A percentile compares a stretch with the other conserved stretches of the same genome.
Conservation (phyloP, 2,888 invertebrate genomes). For the Pristionchus fissidentatus region DNA sequence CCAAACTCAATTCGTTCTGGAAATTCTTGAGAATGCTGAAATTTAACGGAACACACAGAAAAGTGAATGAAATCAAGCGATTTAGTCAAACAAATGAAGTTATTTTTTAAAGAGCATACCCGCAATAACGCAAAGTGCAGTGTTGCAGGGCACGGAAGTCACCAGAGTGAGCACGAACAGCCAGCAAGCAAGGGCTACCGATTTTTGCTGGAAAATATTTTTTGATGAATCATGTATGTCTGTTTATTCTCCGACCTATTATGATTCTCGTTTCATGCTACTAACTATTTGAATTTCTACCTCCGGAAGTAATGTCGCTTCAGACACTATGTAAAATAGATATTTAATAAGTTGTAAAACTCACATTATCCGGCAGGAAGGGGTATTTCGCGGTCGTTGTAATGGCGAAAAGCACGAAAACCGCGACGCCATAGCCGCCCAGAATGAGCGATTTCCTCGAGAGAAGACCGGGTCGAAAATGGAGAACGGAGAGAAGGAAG, state of each 20-base stretch:
- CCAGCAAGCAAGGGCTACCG: constrained; percentile 54
- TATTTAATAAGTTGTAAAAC: neutral
- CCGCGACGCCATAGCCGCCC: constrained; percentile 14
- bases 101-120: constrained; percentile 49
- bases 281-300: too few relatives aligned
- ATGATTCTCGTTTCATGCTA: too few relatives aligned
- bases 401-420: constrained; percentile 46
- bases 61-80: neutral
- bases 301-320: too few relatives aligned
- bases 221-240: neutral
- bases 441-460: constrained; percentile 21
- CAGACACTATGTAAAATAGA: neutral
- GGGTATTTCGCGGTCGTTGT: constrained; percentile 21
- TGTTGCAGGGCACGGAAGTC: constrained; percentile 62
- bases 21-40: neutral
- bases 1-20: neutral
- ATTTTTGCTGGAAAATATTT: constrained; percentile 50
- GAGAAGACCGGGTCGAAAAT: constrained; percentile 20
- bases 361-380: constrained; percentile 20
- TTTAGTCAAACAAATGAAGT: neutral
- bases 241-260: neutral
- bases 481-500: constrained; percentile 40
- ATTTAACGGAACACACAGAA: neutral
- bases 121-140: constrained; percentile 62
- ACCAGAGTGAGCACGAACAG: constrained; percentile 55